phyloP scores from a whole-genome alignment of 2,113 vertebrate genomes.

The Sitta europaea region DNA sequence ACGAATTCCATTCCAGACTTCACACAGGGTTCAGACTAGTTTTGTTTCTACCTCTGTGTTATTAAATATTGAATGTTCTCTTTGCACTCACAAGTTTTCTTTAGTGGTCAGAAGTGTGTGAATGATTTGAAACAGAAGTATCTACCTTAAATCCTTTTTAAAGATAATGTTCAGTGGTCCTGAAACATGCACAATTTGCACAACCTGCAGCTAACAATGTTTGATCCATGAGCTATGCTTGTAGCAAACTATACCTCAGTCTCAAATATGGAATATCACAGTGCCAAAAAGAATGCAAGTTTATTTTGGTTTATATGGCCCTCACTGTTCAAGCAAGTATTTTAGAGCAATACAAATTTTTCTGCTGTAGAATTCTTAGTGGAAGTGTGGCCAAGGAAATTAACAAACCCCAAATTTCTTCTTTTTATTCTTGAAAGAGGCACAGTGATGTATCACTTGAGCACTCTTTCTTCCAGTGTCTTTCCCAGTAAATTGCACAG shows the following conservation, averaged over 20 bases:
- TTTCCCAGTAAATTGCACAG: conserved; percentile 12
- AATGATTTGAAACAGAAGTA: neutral
- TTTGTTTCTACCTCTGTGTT: neutral
- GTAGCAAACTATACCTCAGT: neutral
- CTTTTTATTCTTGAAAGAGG: neutral
- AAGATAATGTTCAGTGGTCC: neutral
- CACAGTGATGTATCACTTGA: neutral
- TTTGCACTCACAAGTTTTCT: neutral
- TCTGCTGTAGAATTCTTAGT: neutral
- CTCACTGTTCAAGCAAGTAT: neutral
- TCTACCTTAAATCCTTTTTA: neutral
- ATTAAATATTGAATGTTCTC: neutral
- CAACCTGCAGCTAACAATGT: neutral
- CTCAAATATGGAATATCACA: neutral
- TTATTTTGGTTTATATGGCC: neutral
- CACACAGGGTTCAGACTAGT: neutral
- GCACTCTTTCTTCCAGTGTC: neutral
- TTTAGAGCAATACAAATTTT: neutral
- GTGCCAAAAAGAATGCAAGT: neutral
- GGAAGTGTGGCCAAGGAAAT: neutral
- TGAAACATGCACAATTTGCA: neutral
- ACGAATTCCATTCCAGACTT: neutral
- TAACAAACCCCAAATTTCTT: neutral
- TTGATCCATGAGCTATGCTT: neutral
- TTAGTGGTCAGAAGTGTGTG: neutral